phyloP scores from a whole-genome alignment of 1,140 invertebrate genomes.

The Sarcophaga peregrina region DNA sequence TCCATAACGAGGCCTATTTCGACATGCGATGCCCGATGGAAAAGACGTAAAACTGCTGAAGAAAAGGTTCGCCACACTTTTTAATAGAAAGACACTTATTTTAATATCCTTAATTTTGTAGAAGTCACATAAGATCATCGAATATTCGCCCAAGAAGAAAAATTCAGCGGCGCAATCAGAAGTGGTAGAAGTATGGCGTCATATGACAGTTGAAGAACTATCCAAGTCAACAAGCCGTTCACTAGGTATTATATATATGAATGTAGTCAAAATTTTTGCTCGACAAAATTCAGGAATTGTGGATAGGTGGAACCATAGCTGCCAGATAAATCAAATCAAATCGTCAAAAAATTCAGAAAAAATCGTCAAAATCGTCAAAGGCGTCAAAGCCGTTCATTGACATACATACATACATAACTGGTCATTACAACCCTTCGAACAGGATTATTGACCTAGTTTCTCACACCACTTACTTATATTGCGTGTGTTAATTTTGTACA shows the following conservation, averaged over 20 bases:
- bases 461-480: no score
- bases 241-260: conserved; percentile 51
- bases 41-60: conserved; percentile 68
- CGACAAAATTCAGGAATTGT: neutral
- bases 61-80: conserved; percentile 63
- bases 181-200: conserved; percentile 77
- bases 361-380: no score
- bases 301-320: neutral
- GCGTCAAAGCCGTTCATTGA: no score
- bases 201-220: conserved; percentile 82
- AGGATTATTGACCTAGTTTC: no score
- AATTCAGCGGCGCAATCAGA: conserved; percentile 53
- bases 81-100: neutral
- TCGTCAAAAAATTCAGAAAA: no score
- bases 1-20: conserved; percentile 45
- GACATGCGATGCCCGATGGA: conserved; percentile 51
- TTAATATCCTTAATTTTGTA: conserved; percentile 52
- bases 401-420: no score
- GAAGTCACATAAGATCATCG: conserved; percentile 68
- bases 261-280: neutral
- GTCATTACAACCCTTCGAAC: no score
- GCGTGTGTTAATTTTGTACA: no score
- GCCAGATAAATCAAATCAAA: neutral
- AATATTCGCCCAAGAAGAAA: conserved; percentile 69
- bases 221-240: conserved; percentile 70